Conservation (phyloP, 2,797 vertebrate genomes). For the Bradypus variegatus region DNA sequence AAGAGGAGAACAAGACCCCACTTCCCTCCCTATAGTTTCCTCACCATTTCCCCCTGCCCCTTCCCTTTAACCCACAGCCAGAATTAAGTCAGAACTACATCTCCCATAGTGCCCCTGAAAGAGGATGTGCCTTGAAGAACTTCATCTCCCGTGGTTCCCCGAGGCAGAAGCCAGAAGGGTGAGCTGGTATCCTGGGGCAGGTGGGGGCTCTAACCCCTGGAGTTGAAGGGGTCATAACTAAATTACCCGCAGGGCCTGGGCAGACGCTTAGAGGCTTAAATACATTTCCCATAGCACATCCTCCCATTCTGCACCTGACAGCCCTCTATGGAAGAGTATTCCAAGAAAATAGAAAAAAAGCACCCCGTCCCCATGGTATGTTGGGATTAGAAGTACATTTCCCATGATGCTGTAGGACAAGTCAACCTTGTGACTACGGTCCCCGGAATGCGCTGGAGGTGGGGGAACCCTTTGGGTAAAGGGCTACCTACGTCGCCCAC, state of each 20-base stretch:
- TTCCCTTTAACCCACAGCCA: not conserved
- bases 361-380: not conserved
- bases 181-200: not conserved
- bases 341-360: not conserved
- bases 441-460: not conserved
- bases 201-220: not conserved
- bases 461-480: not conserved
- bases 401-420: not conserved
- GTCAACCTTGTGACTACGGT: not conserved
- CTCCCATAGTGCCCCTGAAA: not conserved
- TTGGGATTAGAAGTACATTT: not conserved
- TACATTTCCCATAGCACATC: not conserved
- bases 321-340: not conserved
- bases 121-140: not conserved
- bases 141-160: not conserved
- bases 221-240: not conserved
- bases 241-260: not conserved
- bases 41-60: not conserved
- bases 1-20: not conserved
- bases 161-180: not conserved
- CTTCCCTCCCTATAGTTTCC: not conserved
- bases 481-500: not conserved
- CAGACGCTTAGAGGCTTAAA: not conserved
- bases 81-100: not conserved
- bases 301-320: not conserved